These are phyloP conservation scores for Leistus spinibarbis DNA, from an alignment of 2,888 invertebrate genomes.

Conservation along the genomic window DNA sequence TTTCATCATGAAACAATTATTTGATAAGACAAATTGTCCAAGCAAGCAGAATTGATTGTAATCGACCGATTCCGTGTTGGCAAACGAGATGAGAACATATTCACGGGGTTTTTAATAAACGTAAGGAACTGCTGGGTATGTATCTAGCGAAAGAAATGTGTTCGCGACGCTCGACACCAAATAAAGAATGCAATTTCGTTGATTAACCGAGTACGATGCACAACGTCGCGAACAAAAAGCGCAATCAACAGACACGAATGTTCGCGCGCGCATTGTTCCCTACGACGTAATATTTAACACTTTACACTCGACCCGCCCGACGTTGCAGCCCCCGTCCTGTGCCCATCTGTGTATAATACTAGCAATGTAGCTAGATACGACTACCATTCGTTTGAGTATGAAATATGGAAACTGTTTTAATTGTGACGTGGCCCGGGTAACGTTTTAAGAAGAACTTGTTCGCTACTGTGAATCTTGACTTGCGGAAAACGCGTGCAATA, in stretches of 20 bases:
- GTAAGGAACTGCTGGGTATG: background rate
- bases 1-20: background rate
- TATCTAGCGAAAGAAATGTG: constrained; percentile 9
- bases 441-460: background rate
- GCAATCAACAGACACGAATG: constrained; percentile 23
- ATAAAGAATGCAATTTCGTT: constrained; percentile 37
- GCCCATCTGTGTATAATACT: background rate
- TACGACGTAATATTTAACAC: constrained; percentile 12
- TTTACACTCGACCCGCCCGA: background rate
- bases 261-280: constrained; percentile 17
- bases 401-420: background rate
- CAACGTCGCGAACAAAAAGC: constrained; percentile 25
- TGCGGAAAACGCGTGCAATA: background rate
- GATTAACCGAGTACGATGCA: constrained; percentile 27
- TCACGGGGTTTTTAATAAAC: constrained; percentile 33
- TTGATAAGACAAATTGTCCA: background rate
- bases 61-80: background rate
- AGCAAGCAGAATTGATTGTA: background rate
- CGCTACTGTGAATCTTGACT: background rate
- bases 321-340: background rate
- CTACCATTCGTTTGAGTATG: background rate
- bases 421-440: background rate
- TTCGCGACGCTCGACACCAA: constrained; percentile 17
- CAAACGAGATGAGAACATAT: constrained; percentile 3
- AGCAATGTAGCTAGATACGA: background rate